Base-by-base conservation (phyloP, 2,797 vertebrate genomes). In the Thaleichthys pacificus region DNA sequence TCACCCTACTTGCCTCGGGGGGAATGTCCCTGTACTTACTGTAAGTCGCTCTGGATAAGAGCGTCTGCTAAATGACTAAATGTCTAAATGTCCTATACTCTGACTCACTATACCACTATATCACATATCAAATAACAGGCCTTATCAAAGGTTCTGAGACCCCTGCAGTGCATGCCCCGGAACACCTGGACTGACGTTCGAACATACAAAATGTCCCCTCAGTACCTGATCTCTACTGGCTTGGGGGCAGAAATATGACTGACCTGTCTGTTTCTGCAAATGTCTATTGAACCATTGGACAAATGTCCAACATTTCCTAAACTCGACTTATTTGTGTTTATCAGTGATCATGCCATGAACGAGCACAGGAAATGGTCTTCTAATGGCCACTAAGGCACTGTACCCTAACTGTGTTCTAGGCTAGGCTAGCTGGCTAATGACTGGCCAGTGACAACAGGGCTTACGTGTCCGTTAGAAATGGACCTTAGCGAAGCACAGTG, bases 281-380 rank as follows among this genome's bases (percentile, higher is more conserved):
- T 47, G 42, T 47, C 42, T 47, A 47, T 2, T 12, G 12, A 35
- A 35, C 32, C 8, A 35, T 35, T 35, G 8, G 32, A 35, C 32
- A 35, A 35, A 35, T 14, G 12, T 47, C 12, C 42, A 12, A 47
- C 3, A 47, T 14, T 0, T 47, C 42, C 3, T 47, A 47, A 3
- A 47, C 42, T 47, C 11, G 14, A 14, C 42, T 47, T 88, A 12
- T 47, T 88, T 91, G 84, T 89, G 85, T 85, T 87, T 88, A 88
- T 88, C 88, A 76, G 68, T 79, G 68, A 51, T 47, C 42, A 76
- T 54, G 82, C 73, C 80, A 89, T 86, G 88, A 47, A 81, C 56
- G 61, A 80, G 83, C 78, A 21, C 85, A 88, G 91, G 88, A 91
- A 92, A 92, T 91, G 82, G 79, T 76, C 81, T 87, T 89, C 85